A percentile compares a stretch with the other conserved stretches of the same genome.
Evolutionary conservation across 2,113 vertebrate species (phyloP).

Genomic region (Salvelinus fontinalis): DNA sequence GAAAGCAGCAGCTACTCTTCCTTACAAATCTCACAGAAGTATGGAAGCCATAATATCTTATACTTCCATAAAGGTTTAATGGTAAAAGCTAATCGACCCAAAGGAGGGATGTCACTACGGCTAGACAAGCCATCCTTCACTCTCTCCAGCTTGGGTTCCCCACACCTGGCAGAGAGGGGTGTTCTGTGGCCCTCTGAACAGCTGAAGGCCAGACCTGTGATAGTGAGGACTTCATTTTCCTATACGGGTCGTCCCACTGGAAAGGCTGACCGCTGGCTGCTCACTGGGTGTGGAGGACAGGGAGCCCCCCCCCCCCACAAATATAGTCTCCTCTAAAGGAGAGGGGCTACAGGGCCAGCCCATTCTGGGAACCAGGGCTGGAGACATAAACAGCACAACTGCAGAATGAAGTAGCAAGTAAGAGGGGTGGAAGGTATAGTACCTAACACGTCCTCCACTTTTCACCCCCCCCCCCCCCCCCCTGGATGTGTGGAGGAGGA

Average conservation of each 20-base stretch:
- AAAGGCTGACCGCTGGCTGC: slow-evolving; percentile 44
- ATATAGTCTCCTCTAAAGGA: slow-evolving; percentile 36
- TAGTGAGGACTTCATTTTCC: slow-evolving; percentile 16
- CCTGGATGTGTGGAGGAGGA: slow-evolving; percentile 19
- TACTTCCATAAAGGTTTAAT: not conserved
- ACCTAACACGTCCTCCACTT: slow-evolving; percentile 25
- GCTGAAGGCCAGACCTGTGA: slow-evolving; percentile 65
- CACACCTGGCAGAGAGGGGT: slow-evolving; percentile 8
- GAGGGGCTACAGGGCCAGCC: slow-evolving; percentile 23
- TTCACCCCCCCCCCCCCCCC: too few species aligned
- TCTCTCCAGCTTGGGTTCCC: not conserved
- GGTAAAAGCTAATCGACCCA: not conserved
- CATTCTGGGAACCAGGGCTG: slow-evolving; percentile 53
- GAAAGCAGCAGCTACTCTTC: too few species aligned
- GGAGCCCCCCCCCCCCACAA: slow-evolving; percentile 20
- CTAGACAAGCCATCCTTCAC: not conserved
- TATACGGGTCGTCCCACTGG: slow-evolving; percentile 24
- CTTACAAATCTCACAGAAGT: not conserved
- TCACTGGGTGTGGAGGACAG: slow-evolving; percentile 31
- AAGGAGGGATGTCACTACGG: not conserved
- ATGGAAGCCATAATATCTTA: not conserved
- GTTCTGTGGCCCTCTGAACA: slow-evolving; percentile 43
- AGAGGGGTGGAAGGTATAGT: slow-evolving; percentile 29
- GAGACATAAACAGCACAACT: slow-evolving; percentile 57
- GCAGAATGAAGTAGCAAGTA: slow-evolving; percentile 30